phyloP scores from a whole-genome alignment of 1,140 invertebrate genomes.

The Mizuhopecten yessoensis region DNA sequence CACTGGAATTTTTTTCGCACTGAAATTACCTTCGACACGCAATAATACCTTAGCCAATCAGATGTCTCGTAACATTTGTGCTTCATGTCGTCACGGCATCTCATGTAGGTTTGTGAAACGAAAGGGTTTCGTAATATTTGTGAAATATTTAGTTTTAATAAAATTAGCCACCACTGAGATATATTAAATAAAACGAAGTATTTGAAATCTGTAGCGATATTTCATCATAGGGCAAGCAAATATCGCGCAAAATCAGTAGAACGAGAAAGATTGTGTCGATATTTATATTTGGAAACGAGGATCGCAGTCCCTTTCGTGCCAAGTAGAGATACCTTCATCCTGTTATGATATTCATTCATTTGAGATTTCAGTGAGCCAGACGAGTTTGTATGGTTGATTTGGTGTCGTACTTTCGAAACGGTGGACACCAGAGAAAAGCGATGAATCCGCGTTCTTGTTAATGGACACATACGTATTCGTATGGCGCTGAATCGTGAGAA shows the following conservation, averaged over 20 bases:
- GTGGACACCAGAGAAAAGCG: not conserved
- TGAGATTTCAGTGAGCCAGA: conserved; percentile 12
- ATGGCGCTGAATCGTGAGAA: conserved; percentile 1
- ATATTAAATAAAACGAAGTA: not conserved
- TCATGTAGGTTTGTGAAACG: conserved; percentile 32
- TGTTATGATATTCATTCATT: conserved; percentile 40
- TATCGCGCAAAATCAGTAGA: not conserved
- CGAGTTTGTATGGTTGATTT: not conserved
- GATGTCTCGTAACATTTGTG: conserved; percentile 26
- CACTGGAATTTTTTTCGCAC: conserved; percentile 6
- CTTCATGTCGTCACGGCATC: conserved; percentile 36
- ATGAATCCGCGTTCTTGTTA: not conserved
- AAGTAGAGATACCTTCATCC: conserved; percentile 37
- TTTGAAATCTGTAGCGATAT: not conserved
- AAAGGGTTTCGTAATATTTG: not conserved
- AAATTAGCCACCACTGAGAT: not conserved
- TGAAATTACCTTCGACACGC: conserved; percentile 37
- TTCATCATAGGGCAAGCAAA: not conserved
- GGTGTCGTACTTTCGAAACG: not conserved
- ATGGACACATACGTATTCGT: not conserved
- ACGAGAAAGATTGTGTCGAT: not conserved
- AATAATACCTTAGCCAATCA: conserved; percentile 2
- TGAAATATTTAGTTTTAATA: not conserved
- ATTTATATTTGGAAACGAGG: not conserved
- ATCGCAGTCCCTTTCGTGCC: not conserved